These are phyloP conservation scores for Leucoraja ocellata DNA, from an alignment of 2,797 vertebrate species.

Conservation along the genomic window DNA sequence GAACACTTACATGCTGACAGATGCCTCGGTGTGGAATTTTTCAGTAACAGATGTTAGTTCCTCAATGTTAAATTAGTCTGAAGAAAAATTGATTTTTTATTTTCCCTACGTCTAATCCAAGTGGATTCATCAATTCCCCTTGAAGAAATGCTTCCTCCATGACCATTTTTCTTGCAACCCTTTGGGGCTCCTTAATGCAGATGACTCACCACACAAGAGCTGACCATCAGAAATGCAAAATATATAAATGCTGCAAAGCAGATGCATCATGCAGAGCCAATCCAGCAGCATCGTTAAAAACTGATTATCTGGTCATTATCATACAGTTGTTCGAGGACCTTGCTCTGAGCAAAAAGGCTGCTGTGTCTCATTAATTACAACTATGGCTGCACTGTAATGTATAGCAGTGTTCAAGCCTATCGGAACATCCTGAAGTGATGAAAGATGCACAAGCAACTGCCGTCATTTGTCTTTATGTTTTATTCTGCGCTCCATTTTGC, in stretches of 20 bases:
- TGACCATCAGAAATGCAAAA: background rate
- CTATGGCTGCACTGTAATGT: background rate
- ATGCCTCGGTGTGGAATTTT: background rate
- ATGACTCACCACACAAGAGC: background rate
- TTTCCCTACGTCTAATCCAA: background rate
- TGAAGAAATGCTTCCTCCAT: background rate
- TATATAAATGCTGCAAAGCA: background rate
- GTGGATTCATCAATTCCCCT: background rate
- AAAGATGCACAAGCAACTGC: background rate
- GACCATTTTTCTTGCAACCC: background rate
- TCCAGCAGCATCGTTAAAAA: slow-evolving; percentile 9
- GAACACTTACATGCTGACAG: background rate
- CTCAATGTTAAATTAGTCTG: background rate
- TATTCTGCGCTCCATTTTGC: background rate
- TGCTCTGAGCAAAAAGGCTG: background rate
- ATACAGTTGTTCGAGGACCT: background rate
- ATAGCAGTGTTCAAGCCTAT: background rate
- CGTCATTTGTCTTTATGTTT: background rate
- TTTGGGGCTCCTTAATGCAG: background rate
- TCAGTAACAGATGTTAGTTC: background rate
- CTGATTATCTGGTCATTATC: slow-evolving; percentile 19
- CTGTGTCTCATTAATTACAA: background rate
- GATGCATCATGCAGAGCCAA: background rate
- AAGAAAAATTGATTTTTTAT: background rate
- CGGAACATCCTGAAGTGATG: background rate